Conservation (phyloP, 2,888 invertebrate genomes). For the Tetragonisca angustula region DNA sequence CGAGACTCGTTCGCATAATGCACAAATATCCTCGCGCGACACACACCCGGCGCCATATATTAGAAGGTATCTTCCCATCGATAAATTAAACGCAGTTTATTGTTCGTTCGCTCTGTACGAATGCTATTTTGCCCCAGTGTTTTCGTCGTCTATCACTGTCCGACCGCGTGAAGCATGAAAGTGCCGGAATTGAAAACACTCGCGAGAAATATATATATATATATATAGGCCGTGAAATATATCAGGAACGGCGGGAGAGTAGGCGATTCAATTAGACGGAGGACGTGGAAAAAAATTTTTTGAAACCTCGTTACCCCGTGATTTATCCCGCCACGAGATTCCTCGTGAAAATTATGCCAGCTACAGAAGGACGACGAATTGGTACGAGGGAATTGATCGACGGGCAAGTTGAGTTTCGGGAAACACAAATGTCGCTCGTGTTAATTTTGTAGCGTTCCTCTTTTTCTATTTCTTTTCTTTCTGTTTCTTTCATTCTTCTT, state of each 20-base stretch:
- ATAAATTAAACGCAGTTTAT: slow-evolving; percentile 26
- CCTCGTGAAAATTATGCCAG: slow-evolving; percentile 1
- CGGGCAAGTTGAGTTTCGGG: background rate
- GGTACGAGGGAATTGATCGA: background rate
- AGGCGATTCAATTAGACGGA: slow-evolving; percentile 28
- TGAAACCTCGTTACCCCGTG: background rate
- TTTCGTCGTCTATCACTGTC: slow-evolving; percentile 30
- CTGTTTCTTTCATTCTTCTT: background rate
- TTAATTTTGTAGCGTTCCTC: background rate
- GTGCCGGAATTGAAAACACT: slow-evolving; percentile 28
- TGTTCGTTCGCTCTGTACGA: slow-evolving; percentile 2
- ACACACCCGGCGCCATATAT: background rate
- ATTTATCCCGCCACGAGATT: slow-evolving; percentile 1
- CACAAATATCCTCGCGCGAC: background rate
- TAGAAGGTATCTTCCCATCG: slow-evolving; percentile 19
- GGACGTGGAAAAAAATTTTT: slow-evolving; percentile 11
- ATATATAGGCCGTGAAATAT: slow-evolving; percentile 26
- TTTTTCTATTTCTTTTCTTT: too few species aligned
- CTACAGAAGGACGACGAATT: background rate
- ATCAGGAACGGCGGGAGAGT: background rate
- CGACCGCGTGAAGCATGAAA: slow-evolving; percentile 9
- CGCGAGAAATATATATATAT: slow-evolving; percentile 7
- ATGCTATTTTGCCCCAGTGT: slow-evolving; percentile 1
- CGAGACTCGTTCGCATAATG: background rate
- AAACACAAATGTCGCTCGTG: background rate